Base-by-base conservation (phyloP, 2,888 invertebrate genomes). In the Xanthia icteritia region DNA sequence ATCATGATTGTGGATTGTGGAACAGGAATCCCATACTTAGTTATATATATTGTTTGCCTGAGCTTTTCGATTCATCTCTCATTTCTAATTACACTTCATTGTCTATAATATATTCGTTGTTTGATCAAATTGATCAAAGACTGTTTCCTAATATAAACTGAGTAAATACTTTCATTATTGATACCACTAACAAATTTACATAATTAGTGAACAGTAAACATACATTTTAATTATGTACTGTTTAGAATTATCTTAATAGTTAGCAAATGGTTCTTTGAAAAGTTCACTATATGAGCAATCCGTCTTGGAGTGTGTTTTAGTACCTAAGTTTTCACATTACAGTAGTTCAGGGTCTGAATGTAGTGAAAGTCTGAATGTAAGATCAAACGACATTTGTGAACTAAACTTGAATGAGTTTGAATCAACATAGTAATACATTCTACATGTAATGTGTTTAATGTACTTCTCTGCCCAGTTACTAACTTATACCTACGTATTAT, bases 281-380 rank as follows among this genome's bases (percentile, higher is more conserved):
- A 13, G n/a, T 56, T 39, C 20, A 8, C 39, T 27, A 69, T 27
- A 27, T 39, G n/a, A 69, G 13, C 27, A 56, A 69, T 69, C 39
- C 39, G 15, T 64, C 75, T 51, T 45, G n/a, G 23, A 75, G 15
- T 51, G n/a, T 56, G 64, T 64, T 76, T 72, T 56, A 72, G 31
- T 36, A n/a, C 15, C 20, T 20, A 76, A 82, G 76, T 90, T 90
- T 89, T 80, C 82, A 86, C 23, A 82, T 90, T 89, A 84, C 5
- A 27, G 82, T 2, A 88, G 89, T 89, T 90, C 67, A 82, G 82
- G 88, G 87, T 86, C 85, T 85, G 66, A 86, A 86, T 87, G 83
- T 86, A 86, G 80, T 51, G 23, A 51, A 23, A 86, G 88, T 87
- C 84, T 85, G 66, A 87, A 85, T 88, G 85, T 86, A 86, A 80